Conservation (phyloP, 2,888 invertebrate species). For the Drosophila prostipennis region DNA sequence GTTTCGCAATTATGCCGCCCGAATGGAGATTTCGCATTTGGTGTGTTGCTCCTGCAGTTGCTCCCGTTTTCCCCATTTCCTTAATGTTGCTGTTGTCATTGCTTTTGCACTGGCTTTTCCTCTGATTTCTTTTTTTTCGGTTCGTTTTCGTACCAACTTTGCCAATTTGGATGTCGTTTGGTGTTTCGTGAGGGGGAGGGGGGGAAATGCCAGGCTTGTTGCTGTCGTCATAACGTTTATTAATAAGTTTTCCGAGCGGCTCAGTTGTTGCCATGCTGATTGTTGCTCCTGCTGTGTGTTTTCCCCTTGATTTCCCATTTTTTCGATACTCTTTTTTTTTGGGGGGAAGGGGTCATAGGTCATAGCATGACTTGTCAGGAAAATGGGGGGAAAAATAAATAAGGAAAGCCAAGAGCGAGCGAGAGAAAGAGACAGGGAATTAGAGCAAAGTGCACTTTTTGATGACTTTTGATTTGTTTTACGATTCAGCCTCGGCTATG, state of each 20-base stretch:
- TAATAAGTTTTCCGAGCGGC: constrained; percentile 63
- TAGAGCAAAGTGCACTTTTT: constrained; percentile 77
- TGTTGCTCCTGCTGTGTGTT: constrained; percentile 53
- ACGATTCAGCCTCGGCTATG: constrained; percentile 70
- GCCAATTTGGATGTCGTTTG: constrained; percentile 72
- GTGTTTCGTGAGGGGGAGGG: neutral
- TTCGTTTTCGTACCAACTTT: constrained; percentile 71
- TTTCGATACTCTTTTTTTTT: constrained; percentile 6
- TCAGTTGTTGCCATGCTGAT: constrained; percentile 45
- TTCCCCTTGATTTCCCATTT: constrained; percentile 20
- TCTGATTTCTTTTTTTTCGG: constrained; percentile 9
- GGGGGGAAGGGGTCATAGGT: constrained; percentile 14
- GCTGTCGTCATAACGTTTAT: constrained; percentile 72
- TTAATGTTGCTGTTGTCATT: constrained; percentile 3
- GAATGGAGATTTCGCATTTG: constrained; percentile 40
- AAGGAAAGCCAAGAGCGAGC: constrained; percentile 3
- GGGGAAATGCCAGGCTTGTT: constrained; percentile 11
- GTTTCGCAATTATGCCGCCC: constrained; percentile 49
- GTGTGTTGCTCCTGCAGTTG: neutral
- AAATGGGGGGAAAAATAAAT: constrained; percentile 14
- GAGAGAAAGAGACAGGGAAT: constrained; percentile 50
- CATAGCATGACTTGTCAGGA: constrained; percentile 71
- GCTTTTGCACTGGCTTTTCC: constrained; percentile 6
- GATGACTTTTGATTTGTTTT: constrained; percentile 79
- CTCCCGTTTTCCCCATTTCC: no score